Conservation (phyloP, 2,888 invertebrate species). For the Argyra leucocephala region DNA sequence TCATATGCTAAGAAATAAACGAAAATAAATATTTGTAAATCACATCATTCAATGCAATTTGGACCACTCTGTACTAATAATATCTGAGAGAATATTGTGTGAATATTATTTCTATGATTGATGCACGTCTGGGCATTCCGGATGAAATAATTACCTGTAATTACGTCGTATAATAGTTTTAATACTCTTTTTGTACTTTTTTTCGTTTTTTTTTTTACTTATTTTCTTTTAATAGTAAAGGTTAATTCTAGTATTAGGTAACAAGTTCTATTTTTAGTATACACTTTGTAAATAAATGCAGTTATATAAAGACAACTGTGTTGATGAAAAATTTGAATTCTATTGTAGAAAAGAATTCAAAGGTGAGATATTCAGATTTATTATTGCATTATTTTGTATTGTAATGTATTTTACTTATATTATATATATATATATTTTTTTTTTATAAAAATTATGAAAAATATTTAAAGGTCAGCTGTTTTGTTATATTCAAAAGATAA, state of each 20-base stretch:
- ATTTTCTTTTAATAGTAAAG: neutral
- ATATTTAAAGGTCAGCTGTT: neutral
- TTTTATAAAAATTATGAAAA: neutral
- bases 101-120: neutral
- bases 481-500: too few relatives aligned
- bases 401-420: too few relatives aligned
- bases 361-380: neutral
- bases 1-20: too few relatives aligned
- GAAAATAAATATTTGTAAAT: too few relatives aligned
- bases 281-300: neutral
- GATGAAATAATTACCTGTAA: constrained; percentile 1
- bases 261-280: neutral
- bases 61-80: too few relatives aligned
- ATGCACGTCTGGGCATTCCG: neutral
- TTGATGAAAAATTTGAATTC: too few relatives aligned
- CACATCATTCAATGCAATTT: too few relatives aligned
- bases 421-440: too few relatives aligned
- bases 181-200: neutral
- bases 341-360: neutral
- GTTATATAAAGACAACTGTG: neutral
- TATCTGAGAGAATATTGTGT: too few relatives aligned
- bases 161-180: neutral
- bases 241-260: neutral
- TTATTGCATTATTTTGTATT: neutral
- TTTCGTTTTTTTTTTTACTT: neutral